Percentiles rank a stretch among this genome's conserved stretches.
These are phyloP conservation scores for Hippocampus kuda DNA, from an alignment of 2,797 vertebrate genomes.

Conservation along the genomic window DNA sequence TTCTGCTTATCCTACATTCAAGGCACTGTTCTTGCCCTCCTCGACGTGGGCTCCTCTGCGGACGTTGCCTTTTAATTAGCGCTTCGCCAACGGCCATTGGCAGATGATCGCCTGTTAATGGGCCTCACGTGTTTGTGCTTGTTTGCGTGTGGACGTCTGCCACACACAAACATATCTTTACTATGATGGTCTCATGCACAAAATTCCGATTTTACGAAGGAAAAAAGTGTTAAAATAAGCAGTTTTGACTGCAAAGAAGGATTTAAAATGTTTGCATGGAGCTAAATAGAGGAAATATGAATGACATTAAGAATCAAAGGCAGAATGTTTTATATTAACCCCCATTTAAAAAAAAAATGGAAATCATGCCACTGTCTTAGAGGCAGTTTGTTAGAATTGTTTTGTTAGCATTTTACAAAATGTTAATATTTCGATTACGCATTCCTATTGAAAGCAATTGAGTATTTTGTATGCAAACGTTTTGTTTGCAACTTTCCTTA, in stretches of 20 bases:
- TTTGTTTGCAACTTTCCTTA: too few species aligned
- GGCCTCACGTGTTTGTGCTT: constrained; percentile 14
- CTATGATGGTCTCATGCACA: background rate
- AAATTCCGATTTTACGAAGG: background rate
- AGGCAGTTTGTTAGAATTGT: background rate
- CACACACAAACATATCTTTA: background rate
- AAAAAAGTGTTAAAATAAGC: background rate
- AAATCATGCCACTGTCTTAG: background rate
- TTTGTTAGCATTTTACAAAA: background rate
- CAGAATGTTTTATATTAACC: background rate
- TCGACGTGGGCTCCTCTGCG: background rate
- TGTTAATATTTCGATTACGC: too few species aligned
- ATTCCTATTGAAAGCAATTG: too few species aligned
- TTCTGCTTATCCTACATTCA: constrained; percentile 12
- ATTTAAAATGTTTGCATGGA: background rate
- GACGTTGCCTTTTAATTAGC: constrained; percentile 2
- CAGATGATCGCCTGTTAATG: background rate
- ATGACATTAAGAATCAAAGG: background rate
- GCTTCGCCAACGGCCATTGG: background rate
- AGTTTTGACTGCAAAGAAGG: background rate
- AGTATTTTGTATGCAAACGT: too few species aligned
- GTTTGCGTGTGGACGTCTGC: background rate
- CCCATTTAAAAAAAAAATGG: background rate
- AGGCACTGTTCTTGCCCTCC: background rate
- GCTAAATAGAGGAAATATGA: background rate